phyloP scores from a whole-genome alignment of 2,888 invertebrate genomes.

The Trichogramma dendrolimi region DNA sequence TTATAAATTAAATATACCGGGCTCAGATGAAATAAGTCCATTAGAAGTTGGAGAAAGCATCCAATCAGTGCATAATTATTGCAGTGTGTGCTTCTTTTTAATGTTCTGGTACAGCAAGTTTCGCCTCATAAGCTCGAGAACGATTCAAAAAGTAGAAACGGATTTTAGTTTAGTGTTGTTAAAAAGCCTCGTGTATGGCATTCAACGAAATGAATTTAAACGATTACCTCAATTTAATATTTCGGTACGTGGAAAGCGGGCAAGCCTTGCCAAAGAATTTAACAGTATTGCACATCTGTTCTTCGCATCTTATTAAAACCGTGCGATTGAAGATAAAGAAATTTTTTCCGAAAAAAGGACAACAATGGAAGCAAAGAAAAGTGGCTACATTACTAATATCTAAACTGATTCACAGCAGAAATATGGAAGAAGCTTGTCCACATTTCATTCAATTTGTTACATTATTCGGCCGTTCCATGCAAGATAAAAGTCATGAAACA shows the following conservation, averaged over 20 bases:
- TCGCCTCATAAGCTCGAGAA: neutral
- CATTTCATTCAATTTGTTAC: neutral
- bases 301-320: slow-evolving; percentile 7
- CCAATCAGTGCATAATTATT: neutral
- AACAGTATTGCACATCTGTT: slow-evolving; percentile 1
- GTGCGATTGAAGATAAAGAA: neutral
- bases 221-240: neutral
- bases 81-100: neutral
- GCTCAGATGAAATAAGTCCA: neutral
- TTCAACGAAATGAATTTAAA: slow-evolving; percentile 2
- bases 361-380: neutral
- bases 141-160: neutral
- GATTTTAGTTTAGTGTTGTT: neutral
- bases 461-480: neutral
- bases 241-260: neutral
- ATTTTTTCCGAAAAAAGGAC: slow-evolving; percentile 1
- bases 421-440: neutral
- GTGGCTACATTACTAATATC: neutral
- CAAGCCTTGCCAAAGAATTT: neutral
- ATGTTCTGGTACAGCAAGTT: neutral
- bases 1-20: neutral
- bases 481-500: too few relatives aligned
- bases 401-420: neutral
- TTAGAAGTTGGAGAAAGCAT: neutral
- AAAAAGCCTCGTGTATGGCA: neutral